phyloP scores from a whole-genome alignment of 1,140 invertebrate species.

The Myzus persicae region DNA sequence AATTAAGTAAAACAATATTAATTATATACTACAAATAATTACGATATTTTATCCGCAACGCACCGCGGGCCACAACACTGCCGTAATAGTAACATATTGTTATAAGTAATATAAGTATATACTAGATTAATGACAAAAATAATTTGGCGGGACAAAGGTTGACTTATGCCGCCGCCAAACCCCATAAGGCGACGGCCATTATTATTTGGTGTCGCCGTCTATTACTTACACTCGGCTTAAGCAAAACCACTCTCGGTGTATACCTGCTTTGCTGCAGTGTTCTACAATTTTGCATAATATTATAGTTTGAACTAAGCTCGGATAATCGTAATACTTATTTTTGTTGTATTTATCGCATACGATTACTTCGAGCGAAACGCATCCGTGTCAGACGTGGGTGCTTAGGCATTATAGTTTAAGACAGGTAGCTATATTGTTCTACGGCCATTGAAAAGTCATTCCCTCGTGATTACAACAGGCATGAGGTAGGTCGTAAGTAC shows the following conservation, averaged over 20 bases:
- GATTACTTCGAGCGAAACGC: neutral
- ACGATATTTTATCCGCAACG: neutral
- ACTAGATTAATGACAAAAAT: constrained; percentile 14
- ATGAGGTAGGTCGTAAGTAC: neutral
- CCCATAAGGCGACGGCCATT: too few species aligned
- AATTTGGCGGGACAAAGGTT: neutral
- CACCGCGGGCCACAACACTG: neutral
- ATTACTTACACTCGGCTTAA: neutral
- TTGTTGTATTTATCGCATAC: neutral
- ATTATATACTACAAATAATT: neutral
- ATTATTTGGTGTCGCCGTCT: neutral
- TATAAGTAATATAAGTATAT: neutral
- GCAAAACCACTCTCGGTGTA: neutral
- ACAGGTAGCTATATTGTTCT: too few species aligned
- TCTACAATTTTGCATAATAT: neutral
- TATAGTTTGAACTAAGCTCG: neutral
- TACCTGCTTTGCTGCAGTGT: neutral
- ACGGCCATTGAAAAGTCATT: too few species aligned
- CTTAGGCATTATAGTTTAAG: too few species aligned
- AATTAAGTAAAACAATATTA: neutral
- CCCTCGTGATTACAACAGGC: neutral
- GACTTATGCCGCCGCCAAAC: neutral
- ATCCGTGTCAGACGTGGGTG: neutral
- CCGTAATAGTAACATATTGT: neutral
- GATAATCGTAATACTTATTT: neutral